Conservation (phyloP, 2,797 vertebrate genomes). For the Pipistrellus pygmaeus region DNA sequence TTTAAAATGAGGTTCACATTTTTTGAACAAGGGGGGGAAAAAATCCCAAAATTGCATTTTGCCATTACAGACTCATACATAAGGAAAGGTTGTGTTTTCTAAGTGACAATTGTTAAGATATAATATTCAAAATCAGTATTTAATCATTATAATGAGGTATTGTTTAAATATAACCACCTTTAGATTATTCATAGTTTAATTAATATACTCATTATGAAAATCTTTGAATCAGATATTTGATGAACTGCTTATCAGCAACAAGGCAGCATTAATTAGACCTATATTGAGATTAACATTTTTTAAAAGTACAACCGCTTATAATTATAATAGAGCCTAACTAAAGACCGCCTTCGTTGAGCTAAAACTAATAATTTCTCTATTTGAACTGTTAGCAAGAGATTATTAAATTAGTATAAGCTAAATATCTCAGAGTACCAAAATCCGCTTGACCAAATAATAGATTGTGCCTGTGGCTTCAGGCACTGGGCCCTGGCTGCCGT, state of each 20-base stretch:
- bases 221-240: constrained; percentile 90
- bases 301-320: constrained; percentile 83
- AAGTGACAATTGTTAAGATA: constrained; percentile 88
- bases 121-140: constrained; percentile 89
- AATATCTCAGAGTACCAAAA: constrained; percentile 73
- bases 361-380: constrained; percentile 91
- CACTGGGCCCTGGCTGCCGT: not conserved
- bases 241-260: constrained; percentile 90
- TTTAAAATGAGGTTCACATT: constrained; percentile 91
- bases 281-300: constrained; percentile 88
- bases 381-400: constrained; percentile 87
- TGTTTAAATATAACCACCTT: constrained; percentile 91
- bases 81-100: constrained; percentile 88
- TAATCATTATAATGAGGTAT: constrained; percentile 91
- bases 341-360: constrained; percentile 86
- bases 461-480: constrained; percentile 62
- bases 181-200: constrained; percentile 91
- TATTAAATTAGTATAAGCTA: constrained; percentile 87
- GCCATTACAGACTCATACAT: constrained; percentile 87
- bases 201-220: constrained; percentile 91
- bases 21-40: constrained; percentile 87
- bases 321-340: constrained; percentile 87
- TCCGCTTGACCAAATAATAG: constrained; percentile 75
- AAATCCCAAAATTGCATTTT: constrained; percentile 90
- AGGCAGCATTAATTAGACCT: constrained; percentile 90